Evolutionary conservation across 2,888 invertebrate genomes (phyloP), one percentile per base, ranked within the genome.

Genomic region (Limulus polyphemus): DNA sequence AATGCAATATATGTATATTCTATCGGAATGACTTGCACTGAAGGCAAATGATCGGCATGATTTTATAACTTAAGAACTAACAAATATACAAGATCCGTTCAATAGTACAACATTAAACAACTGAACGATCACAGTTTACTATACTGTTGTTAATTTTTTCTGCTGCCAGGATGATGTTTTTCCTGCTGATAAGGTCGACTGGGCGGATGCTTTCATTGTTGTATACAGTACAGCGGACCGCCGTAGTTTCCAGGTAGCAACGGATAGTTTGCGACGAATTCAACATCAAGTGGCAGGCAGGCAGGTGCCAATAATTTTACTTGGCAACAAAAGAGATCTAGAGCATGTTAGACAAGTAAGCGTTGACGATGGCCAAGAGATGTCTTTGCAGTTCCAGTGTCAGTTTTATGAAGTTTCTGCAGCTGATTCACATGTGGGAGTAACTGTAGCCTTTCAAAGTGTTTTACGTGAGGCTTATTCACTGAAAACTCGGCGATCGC

Each of bases 131-230:
- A 32, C 7, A 32, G 32, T 32, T 32, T 32, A 32, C 32, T 32
- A 32, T 32, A 32, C 32, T 32, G 0, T 32, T 32, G 32, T 32
- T 32, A 7, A 5, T 51, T 10, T 13, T 56, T 55, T 62, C 32
- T 58, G 47, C 46, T 61, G 59, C 4, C 50, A 65, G 65, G 63
- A 61, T 32, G 67, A 67, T 14, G 56, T 48, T 16, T 57, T 68
- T 54, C 68, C 67, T 2, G 48, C 60, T 69, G 86, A 87, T 72
- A 87, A 87, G 75, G 81, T 87, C 66, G 80, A 87, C 71, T 88
- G 88, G 88, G 88, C 88, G 47, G 88, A 88, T 73, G 87, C 88
- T 0, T 88, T 87, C 75, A 85, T 88, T 48, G 82, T 88, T 68
- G 88, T 89, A 57, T 88, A 88, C 78, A 87, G 87, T 55, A 86